phyloP scores from a whole-genome alignment of 2,797 vertebrate genomes.

The Intellagama lesueurii region DNA sequence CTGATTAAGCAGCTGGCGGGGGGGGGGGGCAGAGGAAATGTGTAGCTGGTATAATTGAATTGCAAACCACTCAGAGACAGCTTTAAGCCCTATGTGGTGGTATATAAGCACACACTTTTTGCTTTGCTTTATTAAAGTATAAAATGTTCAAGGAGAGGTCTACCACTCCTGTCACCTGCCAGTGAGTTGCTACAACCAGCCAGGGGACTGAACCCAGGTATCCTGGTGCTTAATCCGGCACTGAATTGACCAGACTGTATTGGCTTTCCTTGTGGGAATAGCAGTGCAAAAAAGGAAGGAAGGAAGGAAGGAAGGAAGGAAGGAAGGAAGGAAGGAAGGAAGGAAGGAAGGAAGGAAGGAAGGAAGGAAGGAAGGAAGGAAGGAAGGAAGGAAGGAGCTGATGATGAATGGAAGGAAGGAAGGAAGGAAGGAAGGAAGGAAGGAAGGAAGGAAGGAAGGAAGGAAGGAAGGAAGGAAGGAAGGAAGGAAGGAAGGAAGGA shows the following conservation, averaged over 20 bases:
- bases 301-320: not conserved
- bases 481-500: not conserved
- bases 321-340: not conserved
- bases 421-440: not conserved
- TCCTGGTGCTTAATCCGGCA: too few species aligned
- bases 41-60: too few species aligned
- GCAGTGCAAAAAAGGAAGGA: too few species aligned
- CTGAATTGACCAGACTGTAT: too few species aligned
- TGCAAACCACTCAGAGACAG: not conserved
- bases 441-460: not conserved
- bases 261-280: too few species aligned
- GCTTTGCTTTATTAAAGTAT: too few species aligned
- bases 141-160: too few species aligned
- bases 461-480: not conserved
- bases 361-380: not conserved
- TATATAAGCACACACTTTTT: not conserved
- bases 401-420: not conserved
- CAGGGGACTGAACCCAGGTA: too few species aligned
- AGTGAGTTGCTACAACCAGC: too few species aligned
- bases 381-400: not conserved
- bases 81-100: not conserved
- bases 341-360: not conserved
- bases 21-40: too few species aligned
- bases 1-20: too few species aligned
- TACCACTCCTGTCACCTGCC: too few species aligned